These are phyloP conservation scores for Copidosoma aretas DNA, from an alignment of 2,888 invertebrate species.

Conservation along the genomic window DNA sequence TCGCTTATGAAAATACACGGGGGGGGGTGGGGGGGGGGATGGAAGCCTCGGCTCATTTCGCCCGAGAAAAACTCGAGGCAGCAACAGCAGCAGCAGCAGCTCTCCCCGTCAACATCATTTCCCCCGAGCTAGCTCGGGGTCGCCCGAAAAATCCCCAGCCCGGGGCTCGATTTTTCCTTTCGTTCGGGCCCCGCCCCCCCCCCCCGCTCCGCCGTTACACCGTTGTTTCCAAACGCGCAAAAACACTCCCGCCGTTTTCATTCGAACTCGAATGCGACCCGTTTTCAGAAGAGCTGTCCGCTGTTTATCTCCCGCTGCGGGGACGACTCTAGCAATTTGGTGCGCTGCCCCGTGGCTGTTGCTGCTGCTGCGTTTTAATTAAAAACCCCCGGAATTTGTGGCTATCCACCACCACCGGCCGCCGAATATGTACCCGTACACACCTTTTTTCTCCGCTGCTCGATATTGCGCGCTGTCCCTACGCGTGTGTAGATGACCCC, in stretches of 20 bases:
- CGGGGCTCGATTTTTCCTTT: not conserved
- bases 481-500: no score
- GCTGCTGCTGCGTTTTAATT: constrained; percentile 45
- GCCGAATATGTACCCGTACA: not conserved
- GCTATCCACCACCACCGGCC: not conserved
- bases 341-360: constrained; percentile 17
- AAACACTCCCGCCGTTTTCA: not conserved
- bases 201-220: not conserved
- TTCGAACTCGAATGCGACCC: not conserved
- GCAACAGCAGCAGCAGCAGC: no score
- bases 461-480: not conserved
- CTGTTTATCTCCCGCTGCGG: constrained; percentile 8
- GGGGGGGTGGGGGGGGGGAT: no score
- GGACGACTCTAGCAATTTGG: constrained; percentile 34
- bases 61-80: no score
- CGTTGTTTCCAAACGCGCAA: not conserved
- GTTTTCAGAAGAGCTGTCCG: not conserved
- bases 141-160: not conserved
- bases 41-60: no score
- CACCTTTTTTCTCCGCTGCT: not conserved
- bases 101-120: no score
- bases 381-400: constrained; percentile 45
- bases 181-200: not conserved
- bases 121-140: not conserved
- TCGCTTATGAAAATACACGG: no score